Base-by-base conservation (phyloP, 2,113 vertebrate genomes). In the Aldabrachelys gigantea region DNA sequence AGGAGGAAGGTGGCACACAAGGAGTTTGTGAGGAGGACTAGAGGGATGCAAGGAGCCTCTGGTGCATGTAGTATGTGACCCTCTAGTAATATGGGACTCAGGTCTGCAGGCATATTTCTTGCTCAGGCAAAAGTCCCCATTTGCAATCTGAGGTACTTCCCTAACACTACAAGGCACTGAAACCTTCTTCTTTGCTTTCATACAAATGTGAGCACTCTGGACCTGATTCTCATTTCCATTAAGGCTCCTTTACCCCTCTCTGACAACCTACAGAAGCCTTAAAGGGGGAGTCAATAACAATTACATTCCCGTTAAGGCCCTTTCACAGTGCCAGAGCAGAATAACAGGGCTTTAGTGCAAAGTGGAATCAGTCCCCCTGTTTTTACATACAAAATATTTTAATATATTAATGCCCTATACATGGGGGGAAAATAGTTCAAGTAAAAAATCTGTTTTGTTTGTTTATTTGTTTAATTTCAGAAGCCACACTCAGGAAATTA, bases 321-420 rank as follows among this genome's bases (percentile, higher is more conserved):
- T 65, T 27, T 56, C 52, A 82, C 11, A n/a, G 24, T 72, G n/a
- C 21, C 53, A 78, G 50, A 87, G 5, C 44, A 81, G 8, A 41
- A 1, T 75, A 52, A 75, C 19, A 3, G 53, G 17, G 10, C 38
- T 8, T 22, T 53, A 41, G 21, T 19, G 16, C 31, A n/a, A 80
- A 65, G 29, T 14, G 31, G 13, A 65, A 52, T 50, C 29, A 47
- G 50, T 29, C 29, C 49, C 72, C 52, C 50, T 85, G 27, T n/a
- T 27, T 75, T 75, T 25, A 54, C 25, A 9, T 3, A 62, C 3
- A 47, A 12, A n/a, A 2, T 75, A 10, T 59, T 91, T 85, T 38
- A 83, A 27, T 50, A 50, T 50, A 50, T 14, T 53, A 1, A 29
- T 38, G 27, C 9, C 1, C 2, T 0, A 0, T 0, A 72, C 35